Conservation (phyloP, 2,797 vertebrate genomes). For the Myotis pilosus region DNA sequence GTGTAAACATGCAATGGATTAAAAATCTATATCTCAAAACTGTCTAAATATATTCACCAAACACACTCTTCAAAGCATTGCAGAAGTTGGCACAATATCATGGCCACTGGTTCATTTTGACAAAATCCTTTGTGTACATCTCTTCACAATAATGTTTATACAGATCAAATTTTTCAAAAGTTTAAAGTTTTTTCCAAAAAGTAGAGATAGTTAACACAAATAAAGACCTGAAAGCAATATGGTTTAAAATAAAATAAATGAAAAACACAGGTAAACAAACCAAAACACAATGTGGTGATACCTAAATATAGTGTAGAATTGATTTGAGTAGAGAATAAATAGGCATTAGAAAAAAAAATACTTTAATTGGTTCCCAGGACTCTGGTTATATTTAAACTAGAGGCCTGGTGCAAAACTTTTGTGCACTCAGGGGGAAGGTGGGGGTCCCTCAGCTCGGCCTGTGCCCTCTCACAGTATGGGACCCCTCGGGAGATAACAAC, state of each 20-base stretch:
- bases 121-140: neutral
- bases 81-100: neutral
- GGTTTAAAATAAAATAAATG: neutral
- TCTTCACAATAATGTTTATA: neutral
- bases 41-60: neutral
- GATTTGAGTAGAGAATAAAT: neutral
- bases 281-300: neutral
- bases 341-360: neutral
- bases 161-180: neutral
- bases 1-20: neutral
- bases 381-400: neutral
- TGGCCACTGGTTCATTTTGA: neutral
- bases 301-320: neutral
- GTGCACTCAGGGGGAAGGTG: no score
- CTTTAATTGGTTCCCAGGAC: neutral
- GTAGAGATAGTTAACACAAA: neutral
- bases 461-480: no score
- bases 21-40: neutral
- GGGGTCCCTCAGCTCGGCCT: no score
- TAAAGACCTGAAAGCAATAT: neutral
- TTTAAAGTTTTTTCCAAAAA: neutral
- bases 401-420: no score
- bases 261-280: neutral
- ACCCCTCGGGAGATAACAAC: no score
- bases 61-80: neutral